A percentile compares a stretch with the other conserved stretches of the same genome.
These are phyloP conservation scores for Sturnus vulgaris DNA, from an alignment of 2,113 vertebrate species.

Conservation along the genomic window DNA sequence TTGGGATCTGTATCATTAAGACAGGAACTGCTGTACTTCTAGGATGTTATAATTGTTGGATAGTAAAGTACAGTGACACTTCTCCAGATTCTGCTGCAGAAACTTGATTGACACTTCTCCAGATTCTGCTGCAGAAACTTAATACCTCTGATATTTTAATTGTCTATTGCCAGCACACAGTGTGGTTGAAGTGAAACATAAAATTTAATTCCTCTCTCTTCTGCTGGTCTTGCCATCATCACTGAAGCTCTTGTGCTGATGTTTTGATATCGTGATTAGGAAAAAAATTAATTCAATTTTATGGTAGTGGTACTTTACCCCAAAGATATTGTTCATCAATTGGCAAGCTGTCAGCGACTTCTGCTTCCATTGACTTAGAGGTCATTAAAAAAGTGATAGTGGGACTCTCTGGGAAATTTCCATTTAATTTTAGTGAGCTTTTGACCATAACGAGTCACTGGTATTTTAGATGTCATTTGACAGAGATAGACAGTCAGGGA, in stretches of 20 bases:
- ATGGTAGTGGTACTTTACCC: background rate
- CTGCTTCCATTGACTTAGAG: background rate
- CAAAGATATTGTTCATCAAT: background rate
- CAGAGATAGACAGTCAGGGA: background rate
- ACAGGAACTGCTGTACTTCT: background rate
- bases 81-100: background rate
- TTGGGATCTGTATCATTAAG: background rate
- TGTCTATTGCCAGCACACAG: background rate
- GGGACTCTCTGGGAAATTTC: background rate
- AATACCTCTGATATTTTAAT: background rate
- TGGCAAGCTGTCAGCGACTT: background rate
- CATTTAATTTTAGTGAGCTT: background rate
- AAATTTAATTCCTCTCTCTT: background rate
- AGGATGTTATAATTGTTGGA: background rate
- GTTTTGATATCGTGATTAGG: background rate
- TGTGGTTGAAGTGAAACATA: background rate
- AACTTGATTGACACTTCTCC: background rate
- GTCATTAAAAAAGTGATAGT: background rate
- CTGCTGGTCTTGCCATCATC: background rate
- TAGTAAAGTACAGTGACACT: background rate
- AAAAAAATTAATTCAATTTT: background rate
- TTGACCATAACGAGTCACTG: background rate
- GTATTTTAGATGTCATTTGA: background rate
- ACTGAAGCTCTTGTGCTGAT: background rate
- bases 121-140: background rate